phyloP scores from a whole-genome alignment of 2,797 vertebrate genomes.

The Sandelia bainsii region DNA sequence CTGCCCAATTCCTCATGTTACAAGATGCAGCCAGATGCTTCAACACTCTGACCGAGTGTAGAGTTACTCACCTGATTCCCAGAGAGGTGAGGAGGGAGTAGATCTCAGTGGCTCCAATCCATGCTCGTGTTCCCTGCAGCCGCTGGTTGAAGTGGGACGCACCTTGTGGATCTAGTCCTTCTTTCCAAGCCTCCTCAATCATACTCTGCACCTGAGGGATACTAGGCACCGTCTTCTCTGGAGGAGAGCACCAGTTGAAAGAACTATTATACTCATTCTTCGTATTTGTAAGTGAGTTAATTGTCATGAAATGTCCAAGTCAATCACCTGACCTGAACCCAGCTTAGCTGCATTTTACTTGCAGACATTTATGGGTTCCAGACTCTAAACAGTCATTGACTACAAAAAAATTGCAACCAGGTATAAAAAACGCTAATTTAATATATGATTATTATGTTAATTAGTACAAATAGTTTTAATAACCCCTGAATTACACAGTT shows the following conservation, averaged over 20 bases:
- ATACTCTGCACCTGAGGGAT: constrained; percentile 92
- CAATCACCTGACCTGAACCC: too few species aligned
- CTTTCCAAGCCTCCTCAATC: constrained; percentile 93
- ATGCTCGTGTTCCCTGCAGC: constrained; percentile 90
- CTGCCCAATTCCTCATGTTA: background rate
- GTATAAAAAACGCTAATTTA: too few species aligned
- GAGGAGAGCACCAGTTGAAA: background rate
- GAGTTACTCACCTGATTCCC: constrained; percentile 85
- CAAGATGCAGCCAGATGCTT: background rate
- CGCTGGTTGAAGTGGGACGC: constrained; percentile 90
- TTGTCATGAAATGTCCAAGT: too few species aligned
- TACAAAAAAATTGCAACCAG: too few species aligned
- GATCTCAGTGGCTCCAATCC: constrained; percentile 97
- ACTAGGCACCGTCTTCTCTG: constrained; percentile 84
- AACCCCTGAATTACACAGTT: too few species aligned
- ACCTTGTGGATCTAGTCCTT: constrained; percentile 94
- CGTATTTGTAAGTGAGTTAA: too few species aligned
- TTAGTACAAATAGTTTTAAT: too few species aligned
- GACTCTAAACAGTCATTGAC: too few species aligned
- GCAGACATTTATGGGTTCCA: too few species aligned
- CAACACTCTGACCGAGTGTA: background rate
- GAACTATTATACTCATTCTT: background rate
- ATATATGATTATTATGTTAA: too few species aligned
- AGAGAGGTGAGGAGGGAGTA: constrained; percentile 90
- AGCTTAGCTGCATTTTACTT: too few species aligned